phyloP scores from a whole-genome alignment of 2,888 invertebrate species.

The Crocallis elinguaria region DNA sequence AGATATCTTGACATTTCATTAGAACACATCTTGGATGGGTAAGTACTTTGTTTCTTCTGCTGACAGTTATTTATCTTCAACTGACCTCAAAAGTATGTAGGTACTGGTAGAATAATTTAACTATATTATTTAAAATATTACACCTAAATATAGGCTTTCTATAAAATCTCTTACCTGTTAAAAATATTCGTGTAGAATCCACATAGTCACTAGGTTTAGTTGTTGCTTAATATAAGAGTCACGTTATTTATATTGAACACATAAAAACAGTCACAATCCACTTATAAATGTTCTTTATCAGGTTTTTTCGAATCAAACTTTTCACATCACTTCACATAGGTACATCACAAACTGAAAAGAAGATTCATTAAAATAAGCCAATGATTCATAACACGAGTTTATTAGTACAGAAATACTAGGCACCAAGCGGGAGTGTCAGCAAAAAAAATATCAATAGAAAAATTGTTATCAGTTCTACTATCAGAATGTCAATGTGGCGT shows the following conservation, averaged over 20 bases:
- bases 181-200: slow-evolving; percentile 3
- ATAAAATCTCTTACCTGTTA: slow-evolving; percentile 10
- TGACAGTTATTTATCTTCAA: too few species aligned
- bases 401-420: slow-evolving; percentile 52
- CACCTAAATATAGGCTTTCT: neutral
- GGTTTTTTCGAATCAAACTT: slow-evolving; percentile 22
- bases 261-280: slow-evolving; percentile 26
- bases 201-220: slow-evolving; percentile 14
- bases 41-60: too few species aligned
- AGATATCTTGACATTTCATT: too few species aligned
- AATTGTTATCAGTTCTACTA: slow-evolving; percentile 80
- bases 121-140: neutral
- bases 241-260: slow-evolving; percentile 25
- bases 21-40: too few species aligned
- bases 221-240: slow-evolving; percentile 9
- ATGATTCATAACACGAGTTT: slow-evolving; percentile 44
- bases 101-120: too few species aligned
- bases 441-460: slow-evolving; percentile 76
- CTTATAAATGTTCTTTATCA: slow-evolving; percentile 12
- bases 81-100: too few species aligned
- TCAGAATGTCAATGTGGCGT: slow-evolving; percentile 84
- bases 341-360: slow-evolving; percentile 45
- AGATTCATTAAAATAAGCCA: slow-evolving; percentile 33
- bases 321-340: slow-evolving; percentile 67
- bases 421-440: slow-evolving; percentile 58